These are phyloP conservation scores for Exephanes ischioxanthus DNA, from an alignment of 2,888 invertebrate species.

Conservation along the genomic window DNA sequence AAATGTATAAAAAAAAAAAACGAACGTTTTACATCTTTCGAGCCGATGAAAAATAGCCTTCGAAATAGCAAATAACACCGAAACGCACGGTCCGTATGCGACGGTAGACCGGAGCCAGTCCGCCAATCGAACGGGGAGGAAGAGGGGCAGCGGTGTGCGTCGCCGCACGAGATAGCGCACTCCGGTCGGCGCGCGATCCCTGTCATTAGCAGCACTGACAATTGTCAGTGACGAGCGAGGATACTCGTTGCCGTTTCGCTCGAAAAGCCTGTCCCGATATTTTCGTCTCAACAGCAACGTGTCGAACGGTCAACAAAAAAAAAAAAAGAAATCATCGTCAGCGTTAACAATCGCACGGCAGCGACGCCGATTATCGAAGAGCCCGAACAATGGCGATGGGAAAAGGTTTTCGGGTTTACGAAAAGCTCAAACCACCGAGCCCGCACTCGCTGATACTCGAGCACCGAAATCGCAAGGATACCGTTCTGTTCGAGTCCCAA, in stretches of 20 bases:
- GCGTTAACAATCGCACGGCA: background rate
- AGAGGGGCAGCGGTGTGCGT: conserved; percentile 35
- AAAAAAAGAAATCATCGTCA: background rate
- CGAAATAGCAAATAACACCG: no score
- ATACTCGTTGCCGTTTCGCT: background rate
- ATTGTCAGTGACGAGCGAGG: conserved; percentile 1
- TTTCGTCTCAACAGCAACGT: background rate
- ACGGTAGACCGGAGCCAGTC: background rate
- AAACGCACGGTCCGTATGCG: background rate
- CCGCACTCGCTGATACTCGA: conserved; percentile 96
- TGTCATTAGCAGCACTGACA: conserved; percentile 55
- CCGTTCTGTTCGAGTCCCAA: conserved; percentile 96
- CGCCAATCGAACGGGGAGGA: background rate
- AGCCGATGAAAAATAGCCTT: no score
- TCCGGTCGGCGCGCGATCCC: conserved; percentile 61
- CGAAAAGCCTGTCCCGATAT: background rate
- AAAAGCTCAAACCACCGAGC: conserved; percentile 94
- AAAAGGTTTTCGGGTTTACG: conserved; percentile 95
- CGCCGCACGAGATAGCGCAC: conserved; percentile 62
- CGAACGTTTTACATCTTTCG: no score
- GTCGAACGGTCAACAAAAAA: background rate
- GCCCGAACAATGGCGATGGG: conserved; percentile 93
- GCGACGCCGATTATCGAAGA: conserved; percentile 21
- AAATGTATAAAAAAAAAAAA: no score
- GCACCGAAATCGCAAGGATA: conserved; percentile 94